phyloP scores from a whole-genome alignment of 2,888 invertebrate genomes.

The Osmoderma eremita region DNA sequence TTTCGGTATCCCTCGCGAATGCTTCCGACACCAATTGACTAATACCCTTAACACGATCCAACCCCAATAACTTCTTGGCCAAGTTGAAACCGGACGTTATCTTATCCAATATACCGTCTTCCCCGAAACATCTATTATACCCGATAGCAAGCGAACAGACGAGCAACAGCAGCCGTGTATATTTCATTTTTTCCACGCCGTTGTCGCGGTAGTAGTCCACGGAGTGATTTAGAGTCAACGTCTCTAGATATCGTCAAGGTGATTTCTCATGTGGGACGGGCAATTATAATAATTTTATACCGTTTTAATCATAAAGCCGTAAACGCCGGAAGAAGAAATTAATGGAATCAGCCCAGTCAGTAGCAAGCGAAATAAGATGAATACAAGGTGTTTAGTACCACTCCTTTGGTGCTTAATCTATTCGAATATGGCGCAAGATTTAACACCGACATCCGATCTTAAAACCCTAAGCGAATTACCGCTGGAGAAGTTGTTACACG shows the following conservation, averaged over 20 bases:
- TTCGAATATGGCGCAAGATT: conserved; percentile 51
- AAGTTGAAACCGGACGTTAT: conserved; percentile 65
- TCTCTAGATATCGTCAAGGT: conserved; percentile 34
- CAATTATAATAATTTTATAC: conserved; percentile 41
- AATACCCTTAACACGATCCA: conserved; percentile 67
- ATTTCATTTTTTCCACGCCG: conserved; percentile 16
- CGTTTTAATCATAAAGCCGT: conserved; percentile 36
- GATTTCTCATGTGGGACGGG: conserved; percentile 48
- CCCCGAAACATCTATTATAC: conserved; percentile 19
- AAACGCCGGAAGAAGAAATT: conserved; percentile 1
- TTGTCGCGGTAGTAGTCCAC: not conserved
- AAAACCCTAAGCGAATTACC: conserved; percentile 75
- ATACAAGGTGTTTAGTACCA: not conserved
- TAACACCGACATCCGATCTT: conserved; percentile 57
- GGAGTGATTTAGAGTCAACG: conserved; percentile 25
- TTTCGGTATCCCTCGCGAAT: conserved; percentile 58
- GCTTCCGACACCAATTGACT: conserved; percentile 71
- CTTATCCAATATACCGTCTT: conserved; percentile 59
- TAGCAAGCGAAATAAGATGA: conserved; percentile 11
- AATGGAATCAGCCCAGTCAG: not conserved
- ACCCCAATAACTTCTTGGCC: conserved; percentile 65
- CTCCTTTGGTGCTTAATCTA: conserved; percentile 19
- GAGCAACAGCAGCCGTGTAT: conserved; percentile 7
- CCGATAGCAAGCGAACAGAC: not conserved
- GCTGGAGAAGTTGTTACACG: conserved; percentile 73